These are phyloP conservation scores for Calcarius ornatus DNA, from an alignment of 2,113 vertebrate genomes.

Conservation along the genomic window DNA sequence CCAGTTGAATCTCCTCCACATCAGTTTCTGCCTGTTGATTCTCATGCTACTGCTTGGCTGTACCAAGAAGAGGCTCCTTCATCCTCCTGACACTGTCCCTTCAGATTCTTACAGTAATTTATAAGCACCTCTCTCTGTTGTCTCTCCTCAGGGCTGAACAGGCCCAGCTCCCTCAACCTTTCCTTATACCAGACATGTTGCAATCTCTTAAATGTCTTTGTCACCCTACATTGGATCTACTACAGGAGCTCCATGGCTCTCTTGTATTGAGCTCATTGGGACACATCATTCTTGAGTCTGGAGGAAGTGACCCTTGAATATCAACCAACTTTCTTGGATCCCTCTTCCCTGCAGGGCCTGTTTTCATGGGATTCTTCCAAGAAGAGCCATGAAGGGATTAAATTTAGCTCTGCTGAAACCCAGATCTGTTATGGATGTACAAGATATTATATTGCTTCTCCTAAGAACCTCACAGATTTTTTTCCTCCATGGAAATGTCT, in stretches of 20 bases:
- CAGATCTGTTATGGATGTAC: background rate
- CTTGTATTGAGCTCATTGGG: background rate
- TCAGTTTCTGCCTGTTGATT: background rate
- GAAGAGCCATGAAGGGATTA: background rate
- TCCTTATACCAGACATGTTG: rapidly evolving
- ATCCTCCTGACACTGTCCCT: background rate
- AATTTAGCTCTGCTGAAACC: background rate
- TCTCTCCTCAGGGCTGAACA: background rate
- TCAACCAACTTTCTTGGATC: background rate
- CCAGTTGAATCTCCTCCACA: rapidly evolving
- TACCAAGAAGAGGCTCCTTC: background rate
- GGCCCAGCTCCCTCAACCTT: background rate
- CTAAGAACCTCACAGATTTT: background rate
- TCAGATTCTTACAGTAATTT: background rate
- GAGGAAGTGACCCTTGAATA: background rate
- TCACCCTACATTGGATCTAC: background rate
- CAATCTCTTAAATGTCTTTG: too few species aligned
- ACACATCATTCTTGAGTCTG: background rate
- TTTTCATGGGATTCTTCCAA: background rate
- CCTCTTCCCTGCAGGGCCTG: background rate
- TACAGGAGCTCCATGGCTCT: background rate
- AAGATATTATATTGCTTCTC: background rate
- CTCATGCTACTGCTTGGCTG: background rate
- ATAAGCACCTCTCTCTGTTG: background rate
- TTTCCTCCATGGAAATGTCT: background rate